These are phyloP conservation scores for Lasiommata megera DNA, from an alignment of 2,888 invertebrate genomes.

Conservation along the genomic window DNA sequence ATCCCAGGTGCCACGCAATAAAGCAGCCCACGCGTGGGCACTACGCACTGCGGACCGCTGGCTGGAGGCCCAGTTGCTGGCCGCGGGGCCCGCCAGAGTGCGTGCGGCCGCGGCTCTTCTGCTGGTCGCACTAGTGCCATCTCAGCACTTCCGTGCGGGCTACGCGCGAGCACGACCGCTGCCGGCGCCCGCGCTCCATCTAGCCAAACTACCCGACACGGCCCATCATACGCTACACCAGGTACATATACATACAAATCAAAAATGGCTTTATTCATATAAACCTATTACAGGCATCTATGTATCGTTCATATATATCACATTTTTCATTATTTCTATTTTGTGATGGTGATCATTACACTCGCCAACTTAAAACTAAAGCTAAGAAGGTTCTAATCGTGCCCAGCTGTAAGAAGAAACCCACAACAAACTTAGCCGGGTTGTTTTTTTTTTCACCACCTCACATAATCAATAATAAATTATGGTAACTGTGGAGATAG, in stretches of 20 bases:
- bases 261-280: too few relatives aligned
- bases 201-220: conserved; percentile 65
- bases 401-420: too few relatives aligned
- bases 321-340: too few relatives aligned
- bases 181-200: conserved; percentile 68
- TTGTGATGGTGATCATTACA: too few relatives aligned
- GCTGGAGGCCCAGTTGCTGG: conserved; percentile 94
- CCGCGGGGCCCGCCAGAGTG: conserved; percentile 92
- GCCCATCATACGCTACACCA: conserved; percentile 81
- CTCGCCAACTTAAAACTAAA: too few relatives aligned
- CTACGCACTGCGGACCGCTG: conserved; percentile 95
- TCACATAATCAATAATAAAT: too few relatives aligned
- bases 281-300: too few relatives aligned
- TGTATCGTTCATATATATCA: too few relatives aligned
- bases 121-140: conserved; percentile 94
- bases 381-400: too few relatives aligned
- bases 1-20: conserved; percentile 87
- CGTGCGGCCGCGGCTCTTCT: conserved; percentile 93
- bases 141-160: conserved; percentile 93
- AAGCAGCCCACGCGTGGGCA: conserved; percentile 95
- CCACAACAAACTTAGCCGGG: too few relatives aligned
- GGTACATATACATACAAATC: conserved; percentile 47
- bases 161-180: conserved; percentile 85
- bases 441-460: too few relatives aligned
- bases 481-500: too few relatives aligned